These are phyloP conservation scores for Macrotis lagotis DNA, from an alignment of 2,113 vertebrate species.

Conservation along the genomic window DNA sequence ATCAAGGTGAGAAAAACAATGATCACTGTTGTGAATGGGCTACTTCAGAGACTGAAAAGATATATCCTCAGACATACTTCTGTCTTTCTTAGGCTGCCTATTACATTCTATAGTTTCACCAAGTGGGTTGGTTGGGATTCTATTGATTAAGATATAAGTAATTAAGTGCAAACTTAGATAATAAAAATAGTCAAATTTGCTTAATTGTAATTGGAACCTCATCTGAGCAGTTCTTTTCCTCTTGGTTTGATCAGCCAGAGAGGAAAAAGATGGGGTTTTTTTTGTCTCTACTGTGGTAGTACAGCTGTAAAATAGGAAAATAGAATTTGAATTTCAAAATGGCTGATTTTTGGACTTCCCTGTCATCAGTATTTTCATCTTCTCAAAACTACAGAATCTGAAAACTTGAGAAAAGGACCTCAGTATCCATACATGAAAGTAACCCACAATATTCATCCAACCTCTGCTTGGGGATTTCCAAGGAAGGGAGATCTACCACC, in stretches of 20 bases:
- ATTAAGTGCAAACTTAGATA: not conserved
- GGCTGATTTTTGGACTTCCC: not conserved
- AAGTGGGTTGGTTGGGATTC: not conserved
- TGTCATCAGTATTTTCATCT: not conserved
- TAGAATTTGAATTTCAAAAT: not conserved
- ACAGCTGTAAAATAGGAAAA: not conserved
- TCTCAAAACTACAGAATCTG: not conserved
- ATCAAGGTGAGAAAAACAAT: not conserved
- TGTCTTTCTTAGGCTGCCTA: not conserved
- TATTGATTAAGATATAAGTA: too few relatives aligned
- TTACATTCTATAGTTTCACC: not conserved
- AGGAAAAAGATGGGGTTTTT: not conserved
- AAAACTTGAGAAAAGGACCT: not conserved
- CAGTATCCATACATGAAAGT: not conserved
- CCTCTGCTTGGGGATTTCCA: too few relatives aligned
- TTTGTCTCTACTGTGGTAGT: not conserved
- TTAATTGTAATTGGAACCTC: not conserved
- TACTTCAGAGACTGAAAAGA: not conserved
- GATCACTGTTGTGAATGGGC: not conserved
- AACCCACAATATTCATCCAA: too few relatives aligned
- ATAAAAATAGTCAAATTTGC: not conserved
- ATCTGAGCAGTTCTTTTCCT: not conserved
- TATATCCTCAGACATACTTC: not conserved
- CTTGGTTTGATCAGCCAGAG: not conserved
- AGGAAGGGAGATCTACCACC: too few relatives aligned